Conservation (phyloP, 2,113 vertebrate genomes). For the Pollimyrus isidori region DNA sequence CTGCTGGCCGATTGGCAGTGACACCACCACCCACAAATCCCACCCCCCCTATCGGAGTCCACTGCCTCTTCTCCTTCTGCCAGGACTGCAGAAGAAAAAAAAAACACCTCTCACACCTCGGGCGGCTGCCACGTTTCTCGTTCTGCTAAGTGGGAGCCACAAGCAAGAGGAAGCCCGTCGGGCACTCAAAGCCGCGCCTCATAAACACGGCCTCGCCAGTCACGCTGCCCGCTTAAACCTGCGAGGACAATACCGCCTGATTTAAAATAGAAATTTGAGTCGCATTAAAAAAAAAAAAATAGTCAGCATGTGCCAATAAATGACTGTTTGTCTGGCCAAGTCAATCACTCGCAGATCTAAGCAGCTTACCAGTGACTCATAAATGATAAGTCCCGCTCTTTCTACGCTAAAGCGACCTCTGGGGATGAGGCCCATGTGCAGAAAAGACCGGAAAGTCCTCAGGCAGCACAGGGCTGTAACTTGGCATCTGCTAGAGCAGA, state of each 20-base stretch:
- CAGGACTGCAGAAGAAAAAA: background rate
- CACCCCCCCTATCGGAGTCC: conserved; percentile 26
- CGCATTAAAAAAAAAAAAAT: background rate
- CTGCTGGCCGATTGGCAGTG: background rate
- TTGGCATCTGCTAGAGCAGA: background rate
- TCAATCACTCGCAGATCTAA: background rate
- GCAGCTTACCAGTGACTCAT: background rate
- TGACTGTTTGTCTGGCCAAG: background rate
- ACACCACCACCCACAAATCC: background rate
- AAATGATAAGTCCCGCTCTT: background rate
- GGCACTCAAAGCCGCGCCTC: background rate
- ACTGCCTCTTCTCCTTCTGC: background rate
- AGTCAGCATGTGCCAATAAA: background rate
- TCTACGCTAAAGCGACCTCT: background rate
- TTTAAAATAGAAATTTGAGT: background rate
- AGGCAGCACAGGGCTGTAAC: background rate
- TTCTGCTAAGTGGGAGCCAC: background rate
- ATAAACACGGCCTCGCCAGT: background rate
- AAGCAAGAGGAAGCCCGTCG: background rate
- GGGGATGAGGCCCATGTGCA: background rate
- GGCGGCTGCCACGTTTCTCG: background rate
- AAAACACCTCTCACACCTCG: background rate
- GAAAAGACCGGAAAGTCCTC: background rate
- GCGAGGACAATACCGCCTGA: conserved; percentile 1
- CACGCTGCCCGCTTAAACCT: background rate